Evolutionary conservation across 2,888 invertebrate genomes (phyloP).

Genomic region (Microctonus hyperodae): DNA sequence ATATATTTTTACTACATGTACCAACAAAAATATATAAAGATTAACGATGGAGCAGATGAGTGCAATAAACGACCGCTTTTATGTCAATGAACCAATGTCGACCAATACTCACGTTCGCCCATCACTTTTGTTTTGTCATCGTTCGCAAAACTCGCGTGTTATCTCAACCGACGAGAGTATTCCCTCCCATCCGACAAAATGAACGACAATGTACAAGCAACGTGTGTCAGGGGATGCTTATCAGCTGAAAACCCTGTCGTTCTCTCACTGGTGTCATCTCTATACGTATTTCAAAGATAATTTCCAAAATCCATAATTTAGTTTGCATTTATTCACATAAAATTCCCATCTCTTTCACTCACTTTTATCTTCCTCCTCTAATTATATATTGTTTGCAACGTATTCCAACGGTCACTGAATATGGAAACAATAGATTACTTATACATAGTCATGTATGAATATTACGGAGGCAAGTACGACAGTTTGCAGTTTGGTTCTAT

Average conservation of each 20-base stretch:
- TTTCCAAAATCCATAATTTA: conserved; percentile 17
- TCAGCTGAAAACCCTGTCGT: conserved; percentile 25
- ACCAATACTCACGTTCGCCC: background rate
- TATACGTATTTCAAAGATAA: conserved; percentile 31
- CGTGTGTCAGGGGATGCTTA: conserved; percentile 22
- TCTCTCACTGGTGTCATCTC: conserved; percentile 15
- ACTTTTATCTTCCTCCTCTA: background rate
- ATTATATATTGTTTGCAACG: conserved; percentile 17
- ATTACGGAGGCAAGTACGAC: conserved; percentile 7
- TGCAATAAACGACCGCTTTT: background rate
- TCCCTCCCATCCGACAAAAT: conserved; percentile 14
- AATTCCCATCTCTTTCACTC: background rate
- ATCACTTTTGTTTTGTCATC: conserved; percentile 3
- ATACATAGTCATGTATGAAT: conserved; percentile 33
- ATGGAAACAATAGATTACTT: conserved; percentile 56
- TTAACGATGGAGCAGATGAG: background rate
- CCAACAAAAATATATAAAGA: background rate
- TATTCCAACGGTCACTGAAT: conserved; percentile 37
- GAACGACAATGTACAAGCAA: conserved; percentile 24
- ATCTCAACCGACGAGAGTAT: conserved; percentile 26
- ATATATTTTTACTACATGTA: background rate
- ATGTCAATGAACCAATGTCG: conserved; percentile 3
- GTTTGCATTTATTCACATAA: background rate
- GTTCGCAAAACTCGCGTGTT: conserved; percentile 12
- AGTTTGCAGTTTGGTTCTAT: conserved; percentile 27